These are phyloP conservation scores for Acronicta alni DNA, from an alignment of 2,888 invertebrate genomes.

Conservation along the genomic window DNA sequence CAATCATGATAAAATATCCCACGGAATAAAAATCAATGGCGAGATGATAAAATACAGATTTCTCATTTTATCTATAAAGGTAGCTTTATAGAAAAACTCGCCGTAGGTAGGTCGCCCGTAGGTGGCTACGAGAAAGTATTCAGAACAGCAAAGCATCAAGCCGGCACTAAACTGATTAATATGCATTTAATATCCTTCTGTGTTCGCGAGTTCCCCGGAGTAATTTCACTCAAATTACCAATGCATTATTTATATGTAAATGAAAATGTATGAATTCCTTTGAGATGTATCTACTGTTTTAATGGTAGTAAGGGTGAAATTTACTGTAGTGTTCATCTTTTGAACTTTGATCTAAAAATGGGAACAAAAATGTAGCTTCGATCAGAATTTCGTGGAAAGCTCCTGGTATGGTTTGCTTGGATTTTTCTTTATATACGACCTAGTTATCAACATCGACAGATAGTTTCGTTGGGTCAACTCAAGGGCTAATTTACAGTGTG, in stretches of 20 bases:
- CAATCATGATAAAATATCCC: too few species aligned
- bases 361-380: background rate
- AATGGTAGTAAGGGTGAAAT: conserved; percentile 40
- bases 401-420: too few species aligned
- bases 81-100: too few species aligned
- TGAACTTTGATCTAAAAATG: conserved; percentile 24
- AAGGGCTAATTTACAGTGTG: too few species aligned
- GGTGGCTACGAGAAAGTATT: conserved; percentile 52
- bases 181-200: conserved; percentile 73
- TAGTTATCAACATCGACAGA: too few species aligned
- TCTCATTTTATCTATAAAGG: conserved; percentile 40
- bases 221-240: conserved; percentile 75
- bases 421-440: too few species aligned
- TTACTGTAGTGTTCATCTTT: conserved; percentile 44
- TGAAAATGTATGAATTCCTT: conserved; percentile 69
- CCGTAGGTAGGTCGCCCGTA: too few species aligned
- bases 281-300: conserved; percentile 48
- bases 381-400: background rate
- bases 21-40: too few species aligned
- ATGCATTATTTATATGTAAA: conserved; percentile 81
- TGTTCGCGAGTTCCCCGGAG: conserved; percentile 64
- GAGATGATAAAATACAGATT: background rate
- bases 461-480: too few species aligned
- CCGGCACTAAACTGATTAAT: conserved; percentile 70
- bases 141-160: conserved; percentile 57